Evolutionary conservation across 23 tunicate species (phyloP).

Genomic region (Oikopleura albicans): DNA sequence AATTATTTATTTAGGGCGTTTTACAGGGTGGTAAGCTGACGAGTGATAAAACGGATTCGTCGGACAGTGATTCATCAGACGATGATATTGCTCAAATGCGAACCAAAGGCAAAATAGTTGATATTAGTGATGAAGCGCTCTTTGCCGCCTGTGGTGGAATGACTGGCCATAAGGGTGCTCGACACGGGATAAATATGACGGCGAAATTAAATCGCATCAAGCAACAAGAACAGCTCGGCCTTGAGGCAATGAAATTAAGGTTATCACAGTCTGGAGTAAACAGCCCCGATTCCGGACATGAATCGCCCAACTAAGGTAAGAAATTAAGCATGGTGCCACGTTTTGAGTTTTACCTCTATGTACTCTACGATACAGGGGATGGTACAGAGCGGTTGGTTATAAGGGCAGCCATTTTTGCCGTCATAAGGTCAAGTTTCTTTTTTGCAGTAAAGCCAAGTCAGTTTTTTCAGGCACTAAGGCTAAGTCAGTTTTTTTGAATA

Average conservation of each 20-base stretch:
- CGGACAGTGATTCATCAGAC: not conserved
- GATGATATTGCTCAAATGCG: not conserved
- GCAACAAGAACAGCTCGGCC: constrained; percentile 14
- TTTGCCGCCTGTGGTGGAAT: not conserved
- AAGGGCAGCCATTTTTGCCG: too few species aligned
- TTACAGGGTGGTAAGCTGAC: not conserved
- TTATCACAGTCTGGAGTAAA: not conserved
- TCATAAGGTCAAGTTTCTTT: too few species aligned
- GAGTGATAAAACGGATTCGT: not conserved
- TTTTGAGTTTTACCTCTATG: too few species aligned
- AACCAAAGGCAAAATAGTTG: not conserved
- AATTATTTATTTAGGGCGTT: too few species aligned
- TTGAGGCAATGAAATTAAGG: not conserved
- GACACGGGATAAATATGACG: constrained; percentile 27
- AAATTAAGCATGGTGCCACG: too few species aligned
- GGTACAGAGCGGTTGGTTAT: too few species aligned
- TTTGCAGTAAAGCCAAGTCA: too few species aligned
- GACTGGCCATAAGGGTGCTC: constrained; percentile 20
- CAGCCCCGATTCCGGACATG: too few species aligned
- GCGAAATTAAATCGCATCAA: constrained; percentile 25
- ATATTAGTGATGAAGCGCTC: not conserved
- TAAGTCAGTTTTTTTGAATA: too few species aligned
- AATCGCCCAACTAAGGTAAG: too few species aligned
- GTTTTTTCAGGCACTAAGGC: too few species aligned
- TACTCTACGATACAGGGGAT: too few species aligned